Evolutionary conservation across 2,113 vertebrate species (phyloP), one percentile per base, ranked within the genome.

Genomic region (Labeo catla): DNA sequence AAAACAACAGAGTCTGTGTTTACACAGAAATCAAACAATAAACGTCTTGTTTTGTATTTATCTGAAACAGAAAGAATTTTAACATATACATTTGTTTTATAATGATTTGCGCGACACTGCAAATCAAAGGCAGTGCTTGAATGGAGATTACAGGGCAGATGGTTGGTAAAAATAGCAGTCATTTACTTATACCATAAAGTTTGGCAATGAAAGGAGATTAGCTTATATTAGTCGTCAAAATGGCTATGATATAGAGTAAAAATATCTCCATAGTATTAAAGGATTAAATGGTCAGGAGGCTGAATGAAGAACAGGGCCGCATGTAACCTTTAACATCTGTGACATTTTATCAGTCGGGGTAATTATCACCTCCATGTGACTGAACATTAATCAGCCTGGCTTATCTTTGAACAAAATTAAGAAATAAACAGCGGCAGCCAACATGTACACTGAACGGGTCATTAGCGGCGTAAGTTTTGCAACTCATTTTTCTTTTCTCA

Each of bases 281-380:
- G 61, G 6, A 81, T 63, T 45, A 34, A 66, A 68, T 50, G n/a
- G 45, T 4, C 50, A 81, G 8, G n/a, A 34, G 34, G 23, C 3
- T 16, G 6, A 61, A 36, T 68, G 15, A 11, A 81, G n/a, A 81
- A 19, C 59, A 34, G 7, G 39, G 43, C 79, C 5, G 47, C 34
- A 81, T 66, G 43, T 81, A 68, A 81, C 79, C 79, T 81, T 81
- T 81, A 81, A 65, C 59, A 45, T 65, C 39, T 23, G 45, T 68
- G 61, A 65, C 79, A 81, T 81, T 81, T 65, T 81, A 81, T 81
- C 79, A 81, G 79, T 68, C 7, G 8, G 45, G 61, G 61, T 50
- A 68, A 81, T 81, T 81, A 81, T 68, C 61, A 81, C 61, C 23
- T 81, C 45, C 45, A 11, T 16, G 43, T 63, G 61, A 66, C 61